Conservation (phyloP, 2,888 invertebrate genomes). For the Caenorhabditis plicata region DNA sequence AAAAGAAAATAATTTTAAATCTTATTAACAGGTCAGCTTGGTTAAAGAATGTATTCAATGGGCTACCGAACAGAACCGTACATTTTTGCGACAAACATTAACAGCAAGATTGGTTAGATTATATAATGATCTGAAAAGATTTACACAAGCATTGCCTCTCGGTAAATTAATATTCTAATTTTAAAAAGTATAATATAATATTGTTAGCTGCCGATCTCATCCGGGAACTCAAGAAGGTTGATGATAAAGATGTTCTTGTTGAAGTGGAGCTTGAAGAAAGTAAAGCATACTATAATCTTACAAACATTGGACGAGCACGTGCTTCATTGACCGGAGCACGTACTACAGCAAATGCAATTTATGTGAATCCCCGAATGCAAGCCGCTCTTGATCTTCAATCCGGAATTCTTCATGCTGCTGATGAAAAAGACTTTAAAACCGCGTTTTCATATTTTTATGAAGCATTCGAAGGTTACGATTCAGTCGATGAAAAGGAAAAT, state of each 20-base stretch:
- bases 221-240: slow-evolving; percentile 93
- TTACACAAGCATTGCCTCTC: slow-evolving; percentile 64
- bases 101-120: slow-evolving; percentile 92
- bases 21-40: slow-evolving; percentile 69
- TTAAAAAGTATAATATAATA: neutral
- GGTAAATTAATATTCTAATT: slow-evolving; percentile 59
- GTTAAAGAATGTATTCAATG: slow-evolving; percentile 93
- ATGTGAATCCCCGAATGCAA: slow-evolving; percentile 97
- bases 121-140: slow-evolving; percentile 72
- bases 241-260: slow-evolving; percentile 96
- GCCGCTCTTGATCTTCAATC: slow-evolving; percentile 95
- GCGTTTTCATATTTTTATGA: slow-evolving; percentile 99
- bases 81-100: slow-evolving; percentile 91
- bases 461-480: slow-evolving; percentile 92
- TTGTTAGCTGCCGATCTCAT: slow-evolving; percentile 73
- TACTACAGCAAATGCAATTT: slow-evolving; percentile 99
- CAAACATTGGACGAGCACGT: slow-evolving; percentile 82
- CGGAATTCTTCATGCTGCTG: slow-evolving; percentile 97
- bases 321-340: slow-evolving; percentile 95
- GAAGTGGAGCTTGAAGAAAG: slow-evolving; percentile 97
- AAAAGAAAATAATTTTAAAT: no score
- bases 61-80: slow-evolving; percentile 95
- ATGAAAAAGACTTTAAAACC: slow-evolving; percentile 98
- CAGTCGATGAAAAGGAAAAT: slow-evolving; percentile 81
- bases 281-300: slow-evolving; percentile 95